Evolutionary conservation across 2,113 vertebrate genomes (phyloP).

Genomic region (Penelope pileata): DNA sequence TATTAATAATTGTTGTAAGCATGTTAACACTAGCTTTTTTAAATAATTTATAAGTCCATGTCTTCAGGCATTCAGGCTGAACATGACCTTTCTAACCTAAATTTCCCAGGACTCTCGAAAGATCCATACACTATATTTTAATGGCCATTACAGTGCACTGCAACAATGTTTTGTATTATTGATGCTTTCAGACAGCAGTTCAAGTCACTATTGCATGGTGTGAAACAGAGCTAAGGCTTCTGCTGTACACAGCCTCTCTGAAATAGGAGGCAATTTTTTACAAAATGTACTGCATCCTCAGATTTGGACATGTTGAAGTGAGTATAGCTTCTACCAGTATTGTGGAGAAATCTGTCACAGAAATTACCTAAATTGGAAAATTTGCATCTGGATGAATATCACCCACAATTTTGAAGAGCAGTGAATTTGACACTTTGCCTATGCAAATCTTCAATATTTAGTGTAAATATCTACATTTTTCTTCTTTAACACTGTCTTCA

Average conservation of each 20-base stretch:
- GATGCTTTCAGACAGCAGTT: conserved; percentile 36
- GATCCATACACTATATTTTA: conserved; percentile 38
- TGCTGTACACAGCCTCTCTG: not conserved
- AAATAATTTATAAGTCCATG: conserved; percentile 52
- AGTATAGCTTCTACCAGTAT: not conserved
- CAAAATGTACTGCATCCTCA: not conserved
- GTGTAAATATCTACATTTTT: not conserved
- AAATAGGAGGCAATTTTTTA: not conserved
- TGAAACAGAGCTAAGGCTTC: conserved; percentile 12
- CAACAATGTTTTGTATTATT: conserved; percentile 3
- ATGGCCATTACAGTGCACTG: not conserved
- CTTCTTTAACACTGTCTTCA: not conserved
- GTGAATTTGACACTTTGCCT: not conserved
- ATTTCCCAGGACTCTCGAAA: conserved; percentile 26
- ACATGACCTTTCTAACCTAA: conserved; percentile 43
- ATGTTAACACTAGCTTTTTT: conserved; percentile 38
- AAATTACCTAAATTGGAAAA: not conserved
- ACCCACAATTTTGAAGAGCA: not conserved
- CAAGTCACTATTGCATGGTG: not conserved
- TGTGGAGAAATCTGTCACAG: not conserved
- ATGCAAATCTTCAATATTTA: not conserved
- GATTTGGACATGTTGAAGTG: not conserved
- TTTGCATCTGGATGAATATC: not conserved
- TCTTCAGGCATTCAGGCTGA: conserved; percentile 30
- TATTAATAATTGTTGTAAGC: conserved; percentile 69